Conservation (phyloP, 2,797 vertebrate genomes). For the Menidia menidia region DNA sequence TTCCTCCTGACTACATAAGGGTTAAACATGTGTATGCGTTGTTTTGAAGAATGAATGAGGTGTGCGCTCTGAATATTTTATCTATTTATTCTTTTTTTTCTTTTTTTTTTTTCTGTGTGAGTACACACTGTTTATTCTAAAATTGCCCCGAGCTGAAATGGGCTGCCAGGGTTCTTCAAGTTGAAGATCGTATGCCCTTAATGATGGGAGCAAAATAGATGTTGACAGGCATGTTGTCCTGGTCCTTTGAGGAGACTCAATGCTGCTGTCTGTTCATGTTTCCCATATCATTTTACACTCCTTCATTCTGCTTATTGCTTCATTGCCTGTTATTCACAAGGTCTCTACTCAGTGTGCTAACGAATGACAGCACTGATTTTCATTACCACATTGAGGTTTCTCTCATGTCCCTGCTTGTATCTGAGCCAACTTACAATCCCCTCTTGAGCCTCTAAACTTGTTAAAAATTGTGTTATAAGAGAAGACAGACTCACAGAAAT, state of each 20-base stretch:
- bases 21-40: background rate
- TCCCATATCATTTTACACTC: conserved; percentile 73
- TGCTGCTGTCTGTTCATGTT: conserved; percentile 71
- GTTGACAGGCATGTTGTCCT: conserved; percentile 70
- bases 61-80: too few species aligned
- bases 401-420: conserved; percentile 35
- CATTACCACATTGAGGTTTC: conserved; percentile 68
- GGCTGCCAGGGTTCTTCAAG: conserved; percentile 31
- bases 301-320: conserved; percentile 73
- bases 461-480: conserved; percentile 40
- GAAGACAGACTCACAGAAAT: conserved; percentile 37
- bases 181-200: conserved; percentile 42
- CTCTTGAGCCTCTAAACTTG: conserved; percentile 39
- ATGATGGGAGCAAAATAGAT: conserved; percentile 64
- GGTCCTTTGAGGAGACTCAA: conserved; percentile 60
- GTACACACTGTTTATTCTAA: background rate
- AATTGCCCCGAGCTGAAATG: conserved; percentile 43
- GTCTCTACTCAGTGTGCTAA: conserved; percentile 61
- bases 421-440: conserved; percentile 32
- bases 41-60: background rate
- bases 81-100: too few species aligned
- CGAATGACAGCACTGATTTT: conserved; percentile 68
- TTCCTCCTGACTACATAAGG: background rate
- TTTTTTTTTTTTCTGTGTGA: background rate
- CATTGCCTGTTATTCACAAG: conserved; percentile 62